Evolutionary conservation across 2,888 invertebrate species (phyloP).

Genomic region (Ophraella communa): DNA sequence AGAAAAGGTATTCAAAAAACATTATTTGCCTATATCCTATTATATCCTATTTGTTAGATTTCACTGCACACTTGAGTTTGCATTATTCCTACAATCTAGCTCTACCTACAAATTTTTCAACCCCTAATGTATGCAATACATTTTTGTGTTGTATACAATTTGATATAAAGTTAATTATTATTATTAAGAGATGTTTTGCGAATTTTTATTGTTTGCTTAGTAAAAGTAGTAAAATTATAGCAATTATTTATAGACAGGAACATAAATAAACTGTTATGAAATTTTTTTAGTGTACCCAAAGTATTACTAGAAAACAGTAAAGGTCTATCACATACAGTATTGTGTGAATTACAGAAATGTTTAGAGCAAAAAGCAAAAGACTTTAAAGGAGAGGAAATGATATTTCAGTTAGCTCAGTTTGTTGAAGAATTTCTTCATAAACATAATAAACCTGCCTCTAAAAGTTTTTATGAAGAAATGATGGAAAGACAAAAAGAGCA

Average conservation of each 20-base stretch:
- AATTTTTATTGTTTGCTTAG: no score
- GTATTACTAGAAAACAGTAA: conserved; percentile 76
- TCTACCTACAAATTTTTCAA: no score
- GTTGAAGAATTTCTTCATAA: conserved; percentile 80
- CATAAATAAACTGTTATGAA: neutral
- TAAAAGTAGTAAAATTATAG: no score
- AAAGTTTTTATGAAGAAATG: conserved; percentile 94
- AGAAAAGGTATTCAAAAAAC: no score
- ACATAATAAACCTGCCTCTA: conserved; percentile 79
- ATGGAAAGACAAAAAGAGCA: conserved; percentile 72
- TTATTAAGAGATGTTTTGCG: no score
- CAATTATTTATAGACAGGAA: neutral
- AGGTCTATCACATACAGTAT: conserved; percentile 77
- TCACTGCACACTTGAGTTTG: no score
- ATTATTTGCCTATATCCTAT: no score
- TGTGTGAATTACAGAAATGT: conserved; percentile 67
- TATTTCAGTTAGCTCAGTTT: conserved; percentile 81
- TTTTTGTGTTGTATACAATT: no score
- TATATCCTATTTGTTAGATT: no score
- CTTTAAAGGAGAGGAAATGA: conserved; percentile 82
- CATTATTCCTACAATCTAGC: no score
- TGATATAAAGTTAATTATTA: no score
- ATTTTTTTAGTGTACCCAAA: conserved; percentile 65
- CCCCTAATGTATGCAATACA: no score
- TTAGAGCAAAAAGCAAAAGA: conserved; percentile 65